A percentile compares a stretch with the other conserved stretches of the same genome.
Evolutionary conservation across 2,797 vertebrate genomes (phyloP).

Genomic region (Protosalanx chinensis): DNA sequence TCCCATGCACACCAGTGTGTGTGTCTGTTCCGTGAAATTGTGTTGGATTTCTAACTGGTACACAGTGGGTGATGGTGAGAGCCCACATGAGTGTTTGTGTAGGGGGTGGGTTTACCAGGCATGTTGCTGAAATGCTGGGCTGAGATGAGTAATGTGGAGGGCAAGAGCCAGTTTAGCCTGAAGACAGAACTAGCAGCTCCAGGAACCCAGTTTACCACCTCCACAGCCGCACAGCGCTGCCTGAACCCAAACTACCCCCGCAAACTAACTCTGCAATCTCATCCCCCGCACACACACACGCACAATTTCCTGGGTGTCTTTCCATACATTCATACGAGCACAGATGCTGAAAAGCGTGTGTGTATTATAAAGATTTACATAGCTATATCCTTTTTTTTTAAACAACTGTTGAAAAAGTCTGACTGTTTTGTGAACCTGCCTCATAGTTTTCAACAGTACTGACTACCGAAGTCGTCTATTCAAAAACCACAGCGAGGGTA

Average conservation of each 20-base stretch:
- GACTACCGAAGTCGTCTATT: neutral
- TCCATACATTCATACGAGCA: neutral
- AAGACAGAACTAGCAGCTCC: conserved; percentile 39
- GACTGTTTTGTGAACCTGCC: too few species aligned
- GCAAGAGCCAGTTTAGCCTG: conserved; percentile 36
- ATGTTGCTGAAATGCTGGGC: conserved; percentile 28
- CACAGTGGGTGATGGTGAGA: neutral
- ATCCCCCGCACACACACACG: conserved; percentile 26
- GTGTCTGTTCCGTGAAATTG: neutral
- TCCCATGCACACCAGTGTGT: neutral
- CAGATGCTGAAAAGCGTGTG: neutral
- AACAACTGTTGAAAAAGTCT: too few species aligned
- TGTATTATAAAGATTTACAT: too few species aligned
- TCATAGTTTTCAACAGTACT: too few species aligned
- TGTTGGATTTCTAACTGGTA: neutral
- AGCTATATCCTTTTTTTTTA: too few species aligned
- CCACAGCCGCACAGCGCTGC: conserved; percentile 47
- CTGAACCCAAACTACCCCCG: conserved; percentile 46
- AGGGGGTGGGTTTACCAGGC: conserved; percentile 4
- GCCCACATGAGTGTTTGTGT: neutral
- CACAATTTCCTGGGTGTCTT: conserved; percentile 24
- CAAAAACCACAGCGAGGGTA: neutral
- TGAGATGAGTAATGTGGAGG: conserved; percentile 30
- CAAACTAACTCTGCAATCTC: conserved; percentile 49
- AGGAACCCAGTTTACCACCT: conserved; percentile 55